These are phyloP conservation scores for Cyprinodon variegatus DNA, from an alignment of 2,113 vertebrate species.

Conservation along the genomic window DNA sequence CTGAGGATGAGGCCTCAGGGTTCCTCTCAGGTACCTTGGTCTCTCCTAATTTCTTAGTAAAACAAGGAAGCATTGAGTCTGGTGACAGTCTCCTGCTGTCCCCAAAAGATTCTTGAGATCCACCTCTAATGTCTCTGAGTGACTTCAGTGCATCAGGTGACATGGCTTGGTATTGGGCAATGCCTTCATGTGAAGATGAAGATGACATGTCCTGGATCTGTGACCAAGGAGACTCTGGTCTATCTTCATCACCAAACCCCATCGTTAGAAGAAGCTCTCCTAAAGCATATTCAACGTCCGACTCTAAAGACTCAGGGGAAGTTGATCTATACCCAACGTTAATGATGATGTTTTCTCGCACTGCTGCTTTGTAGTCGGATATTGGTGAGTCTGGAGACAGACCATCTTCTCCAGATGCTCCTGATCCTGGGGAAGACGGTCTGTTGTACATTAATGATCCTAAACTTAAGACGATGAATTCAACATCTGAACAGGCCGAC, in stretches of 20 bases:
- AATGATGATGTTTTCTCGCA: constrained; percentile 29
- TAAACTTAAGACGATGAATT: constrained; percentile 49
- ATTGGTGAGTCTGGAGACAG: constrained; percentile 64
- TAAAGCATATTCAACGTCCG: constrained; percentile 56
- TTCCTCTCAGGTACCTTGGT: not conserved
- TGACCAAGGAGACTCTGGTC: constrained; percentile 62
- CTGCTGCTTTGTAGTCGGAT: constrained; percentile 38
- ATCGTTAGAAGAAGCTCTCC: constrained; percentile 31
- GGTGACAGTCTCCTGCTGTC: constrained; percentile 46
- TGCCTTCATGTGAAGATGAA: constrained; percentile 43
- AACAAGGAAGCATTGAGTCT: constrained; percentile 53
- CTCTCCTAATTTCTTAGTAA: constrained; percentile 32
- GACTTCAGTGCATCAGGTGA: constrained; percentile 26
- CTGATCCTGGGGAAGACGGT: constrained; percentile 60
- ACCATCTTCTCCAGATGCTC: constrained; percentile 42
- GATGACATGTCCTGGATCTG: constrained; percentile 28
- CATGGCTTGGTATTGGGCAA: constrained; percentile 41
- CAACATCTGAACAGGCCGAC: constrained; percentile 57
- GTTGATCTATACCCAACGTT: constrained; percentile 51
- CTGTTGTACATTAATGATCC: constrained; percentile 15
- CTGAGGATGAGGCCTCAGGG: constrained; percentile 16
- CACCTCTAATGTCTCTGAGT: constrained; percentile 20
- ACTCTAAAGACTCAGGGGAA: constrained; percentile 58
- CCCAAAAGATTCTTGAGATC: constrained; percentile 53
- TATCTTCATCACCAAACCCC: constrained; percentile 23